Evolutionary conservation across 2,113 vertebrate species (phyloP), one percentile per base, ranked within the genome.

Genomic region (Passer montanus): DNA sequence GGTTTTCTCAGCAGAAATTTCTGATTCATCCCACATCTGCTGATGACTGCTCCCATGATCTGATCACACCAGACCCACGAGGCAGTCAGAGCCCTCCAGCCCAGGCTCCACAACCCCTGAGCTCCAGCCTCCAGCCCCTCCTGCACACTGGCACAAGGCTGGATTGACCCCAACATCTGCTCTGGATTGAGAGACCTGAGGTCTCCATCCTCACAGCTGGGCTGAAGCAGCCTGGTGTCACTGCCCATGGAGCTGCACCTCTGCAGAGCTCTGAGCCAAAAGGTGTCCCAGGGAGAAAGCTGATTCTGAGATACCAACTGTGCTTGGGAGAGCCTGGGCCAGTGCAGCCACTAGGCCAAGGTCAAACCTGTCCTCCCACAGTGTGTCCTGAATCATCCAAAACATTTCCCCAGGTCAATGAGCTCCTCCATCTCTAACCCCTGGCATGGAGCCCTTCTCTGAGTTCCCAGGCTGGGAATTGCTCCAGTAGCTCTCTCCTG

Each of bases 61-160:
- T 0, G 0, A 27, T 18, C 39, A 44, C 23, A 9, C 22, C 21
- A 6, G 35, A 62, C 10, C n/a, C 76, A 53, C 0, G 0, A 30
- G 30, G 27, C 43, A 37, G 7, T 6, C 30, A 24, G 67, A 30
- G 27, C 50, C 56, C 52, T 66, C 89, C 75, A 41, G 26, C 66
- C n/a, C 75, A 19, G 33, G n/a, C 41, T 23, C 49, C 70, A 33
- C 7, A 1, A 37, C 9, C 55, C 41, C 64, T 13, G 18, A 28
- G 15, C 35, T 18, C 5, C 1, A 0, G 7, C 52, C 52, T 33
- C 24, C 64, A 77, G 74, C 69, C 75, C 21, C 24, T 43, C 72
- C 58, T 55, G 63, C n/a, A 41, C 46, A 5, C 4, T 3, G 0
- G 46, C 35, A 5, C 0, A 1, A 73, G 63, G 30, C 0, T n/a